These are phyloP conservation scores for Cheilosia scutellata DNA, from an alignment of 2,888 invertebrate genomes.

Conservation along the genomic window DNA sequence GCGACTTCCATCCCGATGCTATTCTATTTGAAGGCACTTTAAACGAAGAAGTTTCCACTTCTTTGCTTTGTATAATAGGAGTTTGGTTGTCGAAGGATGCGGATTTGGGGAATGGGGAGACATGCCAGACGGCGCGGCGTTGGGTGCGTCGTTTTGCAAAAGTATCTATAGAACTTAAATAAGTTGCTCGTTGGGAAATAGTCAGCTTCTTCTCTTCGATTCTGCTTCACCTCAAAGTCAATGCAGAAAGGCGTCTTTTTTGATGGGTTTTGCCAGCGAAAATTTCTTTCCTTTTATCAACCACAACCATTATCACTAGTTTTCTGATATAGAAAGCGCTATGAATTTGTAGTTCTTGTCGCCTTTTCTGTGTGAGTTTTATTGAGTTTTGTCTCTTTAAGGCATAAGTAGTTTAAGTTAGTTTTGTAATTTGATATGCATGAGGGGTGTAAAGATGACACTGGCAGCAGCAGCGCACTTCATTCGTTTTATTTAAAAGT, in stretches of 20 bases:
- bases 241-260: slow-evolving; percentile 60
- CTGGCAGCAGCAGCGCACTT: slow-evolving; percentile 38
- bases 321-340: slow-evolving; percentile 60
- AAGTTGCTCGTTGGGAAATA: slow-evolving; percentile 65
- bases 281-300: slow-evolving; percentile 60
- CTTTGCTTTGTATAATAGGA: slow-evolving; percentile 49
- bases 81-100: slow-evolving; percentile 7
- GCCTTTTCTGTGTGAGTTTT: slow-evolving; percentile 39
- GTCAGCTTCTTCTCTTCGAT: slow-evolving; percentile 51
- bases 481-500: slow-evolving; percentile 41
- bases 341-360: slow-evolving; percentile 57
- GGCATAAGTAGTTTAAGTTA: slow-evolving; percentile 73
- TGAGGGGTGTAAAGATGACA: slow-evolving; percentile 49
- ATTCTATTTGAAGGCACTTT: slow-evolving; percentile 70
- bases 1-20: slow-evolving; percentile 65
- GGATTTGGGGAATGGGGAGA: background rate
- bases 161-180: slow-evolving; percentile 45
- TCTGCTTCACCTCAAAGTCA: slow-evolving; percentile 64
- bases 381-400: slow-evolving; percentile 72
- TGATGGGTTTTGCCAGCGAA: slow-evolving; percentile 59
- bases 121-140: too few species aligned
- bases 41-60: slow-evolving; percentile 60
- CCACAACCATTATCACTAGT: slow-evolving; percentile 66
- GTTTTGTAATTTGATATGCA: slow-evolving; percentile 76
- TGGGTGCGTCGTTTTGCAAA: background rate